phyloP scores from a whole-genome alignment of 2,113 vertebrate genomes.

The Callopanchax toddi region DNA sequence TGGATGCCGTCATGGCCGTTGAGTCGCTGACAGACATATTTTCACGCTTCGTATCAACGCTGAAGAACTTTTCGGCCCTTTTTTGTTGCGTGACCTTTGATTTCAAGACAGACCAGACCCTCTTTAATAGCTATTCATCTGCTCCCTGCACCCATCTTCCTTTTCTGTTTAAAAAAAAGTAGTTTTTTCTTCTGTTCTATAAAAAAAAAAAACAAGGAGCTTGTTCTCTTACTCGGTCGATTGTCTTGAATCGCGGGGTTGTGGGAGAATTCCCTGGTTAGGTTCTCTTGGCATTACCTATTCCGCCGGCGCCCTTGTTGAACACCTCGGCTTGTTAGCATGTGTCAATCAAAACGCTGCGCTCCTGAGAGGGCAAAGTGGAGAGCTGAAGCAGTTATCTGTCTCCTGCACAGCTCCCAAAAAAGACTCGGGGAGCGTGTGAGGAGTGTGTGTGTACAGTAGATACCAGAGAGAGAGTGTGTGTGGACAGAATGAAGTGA shows the following conservation, averaged over 20 bases:
- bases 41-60: slow-evolving; percentile 23
- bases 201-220: not conserved
- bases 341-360: slow-evolving; percentile 72
- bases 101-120: not conserved
- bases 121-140: slow-evolving; percentile 27
- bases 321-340: slow-evolving; percentile 77
- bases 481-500: slow-evolving; percentile 6
- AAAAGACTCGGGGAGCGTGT: slow-evolving; percentile 1
- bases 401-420: slow-evolving; percentile 41
- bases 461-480: not conserved
- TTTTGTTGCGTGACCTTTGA: slow-evolving; percentile 2
- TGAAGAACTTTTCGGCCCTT: slow-evolving; percentile 1
- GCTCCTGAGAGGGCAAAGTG: slow-evolving; percentile 54
- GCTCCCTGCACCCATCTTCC: slow-evolving; percentile 2
- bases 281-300: slow-evolving; percentile 58
- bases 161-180: slow-evolving; percentile 27
- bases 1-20: slow-evolving; percentile 13
- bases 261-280: slow-evolving; percentile 61
- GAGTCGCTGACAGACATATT: slow-evolving; percentile 18
- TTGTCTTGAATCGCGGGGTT: slow-evolving; percentile 27
- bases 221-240: slow-evolving; percentile 20
- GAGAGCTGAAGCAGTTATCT: slow-evolving; percentile 51
- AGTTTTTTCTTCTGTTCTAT: slow-evolving; percentile 25
- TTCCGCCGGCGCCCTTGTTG: slow-evolving; percentile 54
- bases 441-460: slow-evolving; percentile 2